These are phyloP conservation scores for Oncorhynchus tshawytscha DNA, from an alignment of 2,113 vertebrate species.

Conservation along the genomic window DNA sequence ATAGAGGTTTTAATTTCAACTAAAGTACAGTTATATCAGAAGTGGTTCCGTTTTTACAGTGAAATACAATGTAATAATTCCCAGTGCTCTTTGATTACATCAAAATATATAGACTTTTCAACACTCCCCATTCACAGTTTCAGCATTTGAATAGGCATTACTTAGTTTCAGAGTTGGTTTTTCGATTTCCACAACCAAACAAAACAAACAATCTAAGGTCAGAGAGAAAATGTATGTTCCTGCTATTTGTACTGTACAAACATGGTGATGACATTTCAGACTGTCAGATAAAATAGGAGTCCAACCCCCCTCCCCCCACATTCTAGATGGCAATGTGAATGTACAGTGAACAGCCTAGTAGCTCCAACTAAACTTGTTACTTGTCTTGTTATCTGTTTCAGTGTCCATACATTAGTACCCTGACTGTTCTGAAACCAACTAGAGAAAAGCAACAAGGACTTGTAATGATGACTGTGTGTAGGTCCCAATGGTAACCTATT, in stretches of 20 bases:
- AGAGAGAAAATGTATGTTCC: slow-evolving; percentile 51
- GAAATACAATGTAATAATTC: slow-evolving; percentile 71
- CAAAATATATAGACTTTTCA: slow-evolving; percentile 71
- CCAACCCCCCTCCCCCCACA: not conserved
- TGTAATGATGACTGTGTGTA: too few species aligned
- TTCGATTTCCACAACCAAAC: slow-evolving; percentile 60
- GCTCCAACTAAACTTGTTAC: slow-evolving; percentile 26
- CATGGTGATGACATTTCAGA: slow-evolving; percentile 55
- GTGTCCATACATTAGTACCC: slow-evolving; percentile 40
- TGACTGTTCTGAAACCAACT: slow-evolving; percentile 49
- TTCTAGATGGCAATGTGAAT: slow-evolving; percentile 62
- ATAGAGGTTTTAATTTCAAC: slow-evolving; percentile 70
- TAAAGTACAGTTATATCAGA: slow-evolving; percentile 76
- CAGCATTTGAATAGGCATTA: slow-evolving; percentile 63
- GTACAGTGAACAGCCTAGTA: slow-evolving; percentile 54
- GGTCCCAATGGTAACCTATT: too few species aligned
- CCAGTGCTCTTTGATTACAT: slow-evolving; percentile 74
- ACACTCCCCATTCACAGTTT: slow-evolving; percentile 73
- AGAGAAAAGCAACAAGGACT: not conserved
- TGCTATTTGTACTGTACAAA: slow-evolving; percentile 37
- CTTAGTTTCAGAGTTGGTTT: slow-evolving; percentile 47
- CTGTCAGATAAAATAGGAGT: slow-evolving; percentile 42
- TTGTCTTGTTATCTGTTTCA: slow-evolving; percentile 47
- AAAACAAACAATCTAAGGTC: slow-evolving; percentile 54
- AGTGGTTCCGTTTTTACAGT: slow-evolving; percentile 69